Evolutionary conservation across 1,140 invertebrate genomes (phyloP).

Genomic region (Caenorhabditis remanei): DNA sequence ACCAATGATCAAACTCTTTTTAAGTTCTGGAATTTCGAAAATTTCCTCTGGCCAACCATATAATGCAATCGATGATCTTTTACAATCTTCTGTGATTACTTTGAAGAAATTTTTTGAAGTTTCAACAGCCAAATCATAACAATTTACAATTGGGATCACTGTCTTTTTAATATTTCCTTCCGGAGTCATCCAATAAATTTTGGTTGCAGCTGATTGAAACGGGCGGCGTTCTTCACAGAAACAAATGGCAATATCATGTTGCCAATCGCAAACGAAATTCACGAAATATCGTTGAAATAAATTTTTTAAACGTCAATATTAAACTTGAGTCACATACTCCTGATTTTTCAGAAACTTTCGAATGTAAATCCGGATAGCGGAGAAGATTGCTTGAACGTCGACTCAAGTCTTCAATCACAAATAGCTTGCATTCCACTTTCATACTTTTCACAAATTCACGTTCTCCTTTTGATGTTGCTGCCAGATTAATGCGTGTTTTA

Average conservation of each 20-base stretch:
- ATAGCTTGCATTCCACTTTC: neutral
- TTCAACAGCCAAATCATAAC: neutral
- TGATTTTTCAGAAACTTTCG: neutral
- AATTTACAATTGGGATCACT: neutral
- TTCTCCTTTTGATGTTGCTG: conserved; percentile 12
- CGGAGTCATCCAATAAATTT: conserved; percentile 18
- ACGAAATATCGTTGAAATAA: neutral
- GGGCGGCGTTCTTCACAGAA: conserved; percentile 8
- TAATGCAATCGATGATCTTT: conserved; percentile 12
- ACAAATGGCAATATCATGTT: conserved; percentile 14
- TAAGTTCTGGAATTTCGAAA: conserved; percentile 19
- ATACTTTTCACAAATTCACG: neutral
- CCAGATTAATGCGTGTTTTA: neutral
- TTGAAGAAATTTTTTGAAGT: conserved; percentile 4
- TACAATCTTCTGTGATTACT: conserved; percentile 23
- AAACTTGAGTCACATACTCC: neutral
- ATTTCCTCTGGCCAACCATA: conserved; percentile 21
- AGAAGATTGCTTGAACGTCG: neutral
- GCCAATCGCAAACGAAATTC: conserved; percentile 9
- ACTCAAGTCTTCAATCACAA: conserved; percentile 3
- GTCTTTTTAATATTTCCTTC: conserved; percentile 3
- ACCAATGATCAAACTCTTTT: conserved; percentile 7
- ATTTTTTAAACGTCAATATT: neutral
- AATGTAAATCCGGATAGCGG: neutral
- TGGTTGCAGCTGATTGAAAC: neutral